Evolutionary conservation across 2,888 invertebrate genomes (phyloP), one percentile per base, ranked within the genome.

Genomic region (Pyrochroa serraticornis): DNA sequence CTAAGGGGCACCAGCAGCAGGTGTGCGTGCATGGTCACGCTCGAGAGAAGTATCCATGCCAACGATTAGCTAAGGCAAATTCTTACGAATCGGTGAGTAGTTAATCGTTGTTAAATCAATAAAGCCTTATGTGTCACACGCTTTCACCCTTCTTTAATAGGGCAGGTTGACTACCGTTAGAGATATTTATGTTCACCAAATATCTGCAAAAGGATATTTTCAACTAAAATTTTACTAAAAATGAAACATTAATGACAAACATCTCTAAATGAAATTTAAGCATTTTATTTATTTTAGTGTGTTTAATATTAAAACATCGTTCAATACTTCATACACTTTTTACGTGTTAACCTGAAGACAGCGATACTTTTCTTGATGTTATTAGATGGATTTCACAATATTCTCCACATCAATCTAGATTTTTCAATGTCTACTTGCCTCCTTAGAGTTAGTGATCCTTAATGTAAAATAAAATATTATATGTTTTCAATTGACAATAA

Each of bases 41-140:
- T 66, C 67, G 58, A 70, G 47, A 59, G 62, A 62, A 60, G 73
- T 74, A 70, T 63, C 72, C 74, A 76, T 76, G 75, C 72, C 75
- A 71, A 76, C 76, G 74, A 75, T 75, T 75, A 73, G 67, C 71
- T 66, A 64, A 71, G 67, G 68, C 64, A 70, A 65, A 70, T 71
- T 68, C 70, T 73, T 63, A 70, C 75, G 73, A 68, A 67, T 71
- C 73, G 65, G 56, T 74, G 72, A 56, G 55, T 60, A 58, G 54
- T 48, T 64, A 61, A 61, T 64, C 50, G 58, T 58, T 64, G 68
- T 69, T 69, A 60, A 70, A 72, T 73, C 71, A 61, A 72, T 72
- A 71, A 47, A 13, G 31, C 33, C 31, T 38, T 10, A 39, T 13
- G 39, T 13, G 39, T 12, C 35, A 45, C 45, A 36, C 35, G 45